Evolutionary conservation across 2,888 invertebrate species (phyloP).

Genomic region (Cephalotes varians): DNA sequence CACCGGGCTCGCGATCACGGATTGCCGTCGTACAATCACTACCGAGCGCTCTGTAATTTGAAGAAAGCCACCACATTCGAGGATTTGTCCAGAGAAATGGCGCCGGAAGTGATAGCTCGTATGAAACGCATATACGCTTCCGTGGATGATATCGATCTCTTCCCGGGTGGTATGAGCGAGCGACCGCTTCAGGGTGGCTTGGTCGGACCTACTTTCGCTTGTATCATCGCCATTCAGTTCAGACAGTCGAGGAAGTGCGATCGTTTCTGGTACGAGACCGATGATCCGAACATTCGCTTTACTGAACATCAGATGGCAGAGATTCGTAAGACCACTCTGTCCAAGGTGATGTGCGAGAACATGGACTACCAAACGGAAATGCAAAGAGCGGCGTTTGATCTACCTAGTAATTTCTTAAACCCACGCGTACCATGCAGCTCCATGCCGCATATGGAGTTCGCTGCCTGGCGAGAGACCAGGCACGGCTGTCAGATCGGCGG

Average conservation of each 20-base stretch:
- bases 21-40: constrained; percentile 95
- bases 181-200: constrained; percentile 95
- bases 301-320: constrained; percentile 95
- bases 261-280: constrained; percentile 98
- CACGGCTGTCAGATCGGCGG: constrained; percentile 94
- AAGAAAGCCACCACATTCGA: constrained; percentile 94
- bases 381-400: constrained; percentile 95
- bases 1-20: constrained; percentile 96
- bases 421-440: constrained; percentile 94
- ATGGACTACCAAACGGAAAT: constrained; percentile 94
- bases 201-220: constrained; percentile 97
- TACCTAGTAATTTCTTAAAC: constrained; percentile 96
- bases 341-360: constrained; percentile 96
- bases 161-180: constrained; percentile 97
- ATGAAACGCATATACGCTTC: constrained; percentile 94
- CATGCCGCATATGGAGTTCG: constrained; percentile 92
- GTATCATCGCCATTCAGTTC: constrained; percentile 98
- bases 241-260: constrained; percentile 96
- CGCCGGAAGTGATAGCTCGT: constrained; percentile 92
- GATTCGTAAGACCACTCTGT: constrained; percentile 93
- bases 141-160: constrained; percentile 98
- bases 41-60: constrained; percentile 95
- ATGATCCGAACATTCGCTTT: constrained; percentile 92
- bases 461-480: constrained; percentile 93
- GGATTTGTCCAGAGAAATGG: constrained; percentile 95